phyloP scores from a whole-genome alignment of 2,888 invertebrate genomes.

The Protodeltote pygarga region DNA sequence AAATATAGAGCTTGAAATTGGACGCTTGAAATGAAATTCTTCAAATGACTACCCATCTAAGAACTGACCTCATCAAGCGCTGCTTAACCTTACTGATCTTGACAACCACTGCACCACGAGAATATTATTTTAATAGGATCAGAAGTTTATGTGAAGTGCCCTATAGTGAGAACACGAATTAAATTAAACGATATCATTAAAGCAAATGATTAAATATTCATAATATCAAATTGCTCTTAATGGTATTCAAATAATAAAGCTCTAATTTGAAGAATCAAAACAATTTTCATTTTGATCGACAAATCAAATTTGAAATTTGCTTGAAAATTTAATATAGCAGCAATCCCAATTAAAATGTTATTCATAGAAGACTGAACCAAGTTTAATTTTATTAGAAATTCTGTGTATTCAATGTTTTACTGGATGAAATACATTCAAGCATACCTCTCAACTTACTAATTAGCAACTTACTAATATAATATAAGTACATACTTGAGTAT shows the following conservation, averaged over 20 bases:
- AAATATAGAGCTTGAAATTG: too few species aligned
- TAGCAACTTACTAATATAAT: slow-evolving; percentile 6
- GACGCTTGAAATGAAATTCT: too few species aligned
- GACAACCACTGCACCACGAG: too few species aligned
- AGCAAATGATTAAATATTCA: neutral
- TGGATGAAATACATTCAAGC: slow-evolving; percentile 23
- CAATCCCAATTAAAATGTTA: slow-evolving; percentile 26
- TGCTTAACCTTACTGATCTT: too few species aligned
- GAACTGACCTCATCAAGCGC: too few species aligned
- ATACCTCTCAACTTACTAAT: slow-evolving; percentile 31
- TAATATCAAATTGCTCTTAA: neutral
- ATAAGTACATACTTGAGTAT: too few species aligned
- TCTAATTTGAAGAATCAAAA: slow-evolving; percentile 7
- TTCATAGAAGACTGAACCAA: slow-evolving; percentile 18
- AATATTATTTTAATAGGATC: too few species aligned
- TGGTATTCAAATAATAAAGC: slow-evolving; percentile 4
- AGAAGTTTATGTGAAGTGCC: too few species aligned
- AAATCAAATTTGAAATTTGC: slow-evolving; percentile 32
- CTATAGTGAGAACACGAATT: neutral
- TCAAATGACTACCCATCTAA: too few species aligned
- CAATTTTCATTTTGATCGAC: slow-evolving; percentile 23
- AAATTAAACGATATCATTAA: too few species aligned
- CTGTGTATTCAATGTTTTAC: slow-evolving; percentile 35
- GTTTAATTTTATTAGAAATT: slow-evolving; percentile 25
- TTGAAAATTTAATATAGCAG: slow-evolving; percentile 31